A percentile compares a stretch with the other conserved stretches of the same genome.
These are phyloP conservation scores for Lordiphosa andalusiaca DNA, from an alignment of 2,888 invertebrate genomes.

Conservation along the genomic window DNA sequence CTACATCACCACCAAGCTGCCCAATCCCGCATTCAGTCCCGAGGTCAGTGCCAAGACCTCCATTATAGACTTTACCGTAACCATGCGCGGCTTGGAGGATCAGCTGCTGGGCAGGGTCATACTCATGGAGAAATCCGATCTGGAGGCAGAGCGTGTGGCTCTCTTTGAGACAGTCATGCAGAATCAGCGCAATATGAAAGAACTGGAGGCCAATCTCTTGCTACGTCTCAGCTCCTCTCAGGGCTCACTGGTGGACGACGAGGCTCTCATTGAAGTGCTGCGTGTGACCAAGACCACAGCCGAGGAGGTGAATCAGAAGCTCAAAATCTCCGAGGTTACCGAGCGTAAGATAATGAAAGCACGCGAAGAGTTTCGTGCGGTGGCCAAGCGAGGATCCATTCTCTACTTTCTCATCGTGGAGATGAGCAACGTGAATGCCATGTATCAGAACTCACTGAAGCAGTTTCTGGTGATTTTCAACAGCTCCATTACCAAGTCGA, in stretches of 20 bases:
- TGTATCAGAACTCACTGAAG: conserved; percentile 98
- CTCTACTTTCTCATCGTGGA: conserved; percentile 97
- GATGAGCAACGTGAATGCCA: conserved; percentile 97
- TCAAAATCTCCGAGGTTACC: conserved; percentile 94
- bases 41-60: conserved; percentile 98
- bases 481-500: conserved; percentile 94
- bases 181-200: conserved; percentile 97
- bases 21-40: conserved; percentile 97
- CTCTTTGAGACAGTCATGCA: conserved; percentile 97
- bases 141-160: conserved; percentile 95
- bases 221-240: conserved; percentile 95
- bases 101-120: conserved; percentile 96
- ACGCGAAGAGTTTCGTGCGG: conserved; percentile 96
- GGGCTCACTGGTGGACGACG: conserved; percentile 97
- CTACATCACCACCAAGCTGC: conserved; percentile 97
- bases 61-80: conserved; percentile 98
- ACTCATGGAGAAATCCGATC: conserved; percentile 96
- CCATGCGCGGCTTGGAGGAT: conserved; percentile 97
- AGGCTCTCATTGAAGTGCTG: conserved; percentile 93
- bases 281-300: conserved; percentile 93
- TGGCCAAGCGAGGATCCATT: conserved; percentile 96
- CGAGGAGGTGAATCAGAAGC: conserved; percentile 96
- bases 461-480: conserved; percentile 97
- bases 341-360: conserved; percentile 96
- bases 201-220: conserved; percentile 94